Percentiles rank a stretch among this genome's conserved stretches.
Evolutionary conservation across 2,797 vertebrate species (phyloP).

Genomic region (Kryptopterus vitreolus): DNA sequence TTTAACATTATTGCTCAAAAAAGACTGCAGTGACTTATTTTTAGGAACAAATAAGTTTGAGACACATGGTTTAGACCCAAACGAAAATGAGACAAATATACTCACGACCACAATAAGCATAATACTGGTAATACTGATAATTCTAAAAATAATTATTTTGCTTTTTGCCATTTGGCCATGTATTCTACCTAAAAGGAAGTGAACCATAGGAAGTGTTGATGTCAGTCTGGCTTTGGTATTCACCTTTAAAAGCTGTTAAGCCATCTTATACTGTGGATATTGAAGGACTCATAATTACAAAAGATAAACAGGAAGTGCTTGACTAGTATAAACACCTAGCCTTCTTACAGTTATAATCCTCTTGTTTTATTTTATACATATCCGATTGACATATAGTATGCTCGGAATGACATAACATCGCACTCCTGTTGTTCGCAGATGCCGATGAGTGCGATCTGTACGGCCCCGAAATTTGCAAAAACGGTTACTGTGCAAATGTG

Average conservation of each 20-base stretch:
- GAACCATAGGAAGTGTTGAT: neutral
- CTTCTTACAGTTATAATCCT: neutral
- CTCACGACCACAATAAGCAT: neutral
- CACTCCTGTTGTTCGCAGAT: slow-evolving; percentile 61
- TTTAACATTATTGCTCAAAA: neutral
- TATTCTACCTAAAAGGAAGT: neutral
- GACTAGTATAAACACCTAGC: neutral
- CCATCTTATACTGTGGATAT: neutral
- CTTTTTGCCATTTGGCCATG: neutral
- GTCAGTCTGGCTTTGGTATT: neutral
- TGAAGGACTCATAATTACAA: neutral
- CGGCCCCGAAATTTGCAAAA: slow-evolving; percentile 77
- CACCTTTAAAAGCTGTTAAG: neutral
- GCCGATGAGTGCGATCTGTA: slow-evolving; percentile 81
- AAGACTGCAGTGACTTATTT: neutral
- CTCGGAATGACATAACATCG: neutral
- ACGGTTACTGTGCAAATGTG: slow-evolving; percentile 72
- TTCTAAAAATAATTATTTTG: too few species aligned
- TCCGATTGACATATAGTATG: neutral
- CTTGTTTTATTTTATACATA: neutral
- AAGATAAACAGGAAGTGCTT: neutral
- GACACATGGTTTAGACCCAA: neutral
- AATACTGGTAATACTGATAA: neutral
- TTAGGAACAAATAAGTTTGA: neutral
- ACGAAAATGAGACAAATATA: neutral